These are phyloP conservation scores for Hyperoplus immaculatus DNA, from an alignment of 2,797 vertebrate species.

Conservation along the genomic window DNA sequence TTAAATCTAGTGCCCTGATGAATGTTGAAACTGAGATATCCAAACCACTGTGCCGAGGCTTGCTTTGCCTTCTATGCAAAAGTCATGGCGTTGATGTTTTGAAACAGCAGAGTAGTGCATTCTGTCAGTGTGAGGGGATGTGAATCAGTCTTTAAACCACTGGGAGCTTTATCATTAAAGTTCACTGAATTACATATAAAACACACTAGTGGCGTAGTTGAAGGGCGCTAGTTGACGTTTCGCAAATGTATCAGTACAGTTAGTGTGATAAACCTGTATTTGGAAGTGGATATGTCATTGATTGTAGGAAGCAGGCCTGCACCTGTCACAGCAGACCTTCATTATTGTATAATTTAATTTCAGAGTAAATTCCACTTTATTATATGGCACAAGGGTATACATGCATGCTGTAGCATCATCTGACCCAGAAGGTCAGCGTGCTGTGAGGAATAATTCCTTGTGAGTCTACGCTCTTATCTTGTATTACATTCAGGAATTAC, in stretches of 20 bases:
- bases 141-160: background rate
- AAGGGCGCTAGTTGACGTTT: background rate
- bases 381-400: background rate
- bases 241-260: background rate
- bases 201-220: background rate
- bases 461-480: background rate
- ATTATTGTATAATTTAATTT: background rate
- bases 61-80: background rate
- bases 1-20: background rate
- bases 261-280: background rate
- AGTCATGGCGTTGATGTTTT: background rate
- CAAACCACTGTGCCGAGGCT: background rate
- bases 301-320: background rate
- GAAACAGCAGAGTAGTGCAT: background rate
- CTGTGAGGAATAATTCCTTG: background rate
- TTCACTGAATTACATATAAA: background rate
- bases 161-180: background rate
- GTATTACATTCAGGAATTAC: background rate
- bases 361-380: background rate
- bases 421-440: background rate
- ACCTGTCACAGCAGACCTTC: background rate
- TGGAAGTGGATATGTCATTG: background rate
- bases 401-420: background rate
- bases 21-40: slow-evolving; percentile 7
- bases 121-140: background rate